Conservation (phyloP, 2,113 vertebrate genomes). For the Pseudorhombus dupliciocellatus region DNA sequence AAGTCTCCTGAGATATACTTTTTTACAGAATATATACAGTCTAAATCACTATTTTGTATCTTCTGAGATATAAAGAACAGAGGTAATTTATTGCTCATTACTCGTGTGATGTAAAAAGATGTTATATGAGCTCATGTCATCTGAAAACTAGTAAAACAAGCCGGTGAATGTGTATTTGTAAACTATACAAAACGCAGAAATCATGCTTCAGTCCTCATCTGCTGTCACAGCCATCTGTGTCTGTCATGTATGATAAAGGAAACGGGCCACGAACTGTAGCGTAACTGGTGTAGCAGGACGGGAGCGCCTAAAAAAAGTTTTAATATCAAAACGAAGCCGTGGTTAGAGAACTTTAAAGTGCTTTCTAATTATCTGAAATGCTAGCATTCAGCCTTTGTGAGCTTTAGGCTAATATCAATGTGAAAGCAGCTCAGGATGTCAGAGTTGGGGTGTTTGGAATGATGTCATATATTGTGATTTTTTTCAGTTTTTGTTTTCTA, state of each 20-base stretch:
- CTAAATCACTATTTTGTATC: conserved; percentile 81
- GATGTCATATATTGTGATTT: conserved; percentile 54
- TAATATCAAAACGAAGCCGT: conserved; percentile 33
- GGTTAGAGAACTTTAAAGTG: conserved; percentile 60
- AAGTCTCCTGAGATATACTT: conserved; percentile 73
- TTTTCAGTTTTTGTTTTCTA: conserved; percentile 30
- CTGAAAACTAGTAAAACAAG: conserved; percentile 61
- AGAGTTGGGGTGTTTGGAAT: conserved; percentile 47
- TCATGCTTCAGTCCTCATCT: conserved; percentile 51
- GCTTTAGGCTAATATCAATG: not conserved
- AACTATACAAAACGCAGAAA: conserved; percentile 41
- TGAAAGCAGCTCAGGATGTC: conserved; percentile 46
- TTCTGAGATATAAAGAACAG: conserved; percentile 72
- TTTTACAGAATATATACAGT: conserved; percentile 78
- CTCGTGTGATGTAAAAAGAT: conserved; percentile 59
- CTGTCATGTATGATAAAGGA: conserved; percentile 36
- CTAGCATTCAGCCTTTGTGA: conserved; percentile 49
- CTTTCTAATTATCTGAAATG: conserved; percentile 42
- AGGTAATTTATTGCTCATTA: conserved; percentile 74
- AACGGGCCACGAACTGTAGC: conserved; percentile 50
- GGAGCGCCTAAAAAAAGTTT: conserved; percentile 69
- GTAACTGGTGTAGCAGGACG: conserved; percentile 43
- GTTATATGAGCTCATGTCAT: conserved; percentile 52
- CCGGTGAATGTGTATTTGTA: conserved; percentile 73
- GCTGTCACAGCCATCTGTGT: conserved; percentile 36